Evolutionary conservation across 2,797 vertebrate species (phyloP).

Genomic region (Pipistrellus pipistrellus): DNA sequence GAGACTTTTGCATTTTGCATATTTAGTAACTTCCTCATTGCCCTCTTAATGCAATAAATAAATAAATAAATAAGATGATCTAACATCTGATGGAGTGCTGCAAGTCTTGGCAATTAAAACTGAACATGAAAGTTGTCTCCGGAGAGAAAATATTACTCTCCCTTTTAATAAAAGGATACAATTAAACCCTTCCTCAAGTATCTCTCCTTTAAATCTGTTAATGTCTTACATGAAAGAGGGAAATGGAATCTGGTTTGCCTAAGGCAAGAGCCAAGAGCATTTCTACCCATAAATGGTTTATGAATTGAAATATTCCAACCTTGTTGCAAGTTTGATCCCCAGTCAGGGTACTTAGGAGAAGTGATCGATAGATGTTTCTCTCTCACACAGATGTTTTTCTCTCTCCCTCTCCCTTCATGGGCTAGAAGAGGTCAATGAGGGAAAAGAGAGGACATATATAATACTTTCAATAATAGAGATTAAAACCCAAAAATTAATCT

Average conservation of each 20-base stretch:
- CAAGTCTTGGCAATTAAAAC: slow-evolving; percentile 56
- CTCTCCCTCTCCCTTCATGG: background rate
- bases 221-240: slow-evolving; percentile 14
- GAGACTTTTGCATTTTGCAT: background rate
- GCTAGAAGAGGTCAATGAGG: too few species aligned
- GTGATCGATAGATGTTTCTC: background rate
- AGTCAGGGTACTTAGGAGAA: background rate
- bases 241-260: background rate
- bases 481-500: too few species aligned
- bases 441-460: too few species aligned
- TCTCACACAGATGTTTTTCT: background rate
- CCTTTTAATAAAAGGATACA: slow-evolving; percentile 61
- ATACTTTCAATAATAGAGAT: too few species aligned
- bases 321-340: background rate
- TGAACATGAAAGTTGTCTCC: slow-evolving; percentile 21
- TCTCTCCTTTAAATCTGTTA: background rate
- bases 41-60: background rate
- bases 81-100: background rate
- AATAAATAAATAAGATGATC: slow-evolving; percentile 16
- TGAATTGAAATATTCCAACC: slow-evolving; percentile 8
- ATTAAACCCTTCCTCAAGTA: background rate
- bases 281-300: background rate
- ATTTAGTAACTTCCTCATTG: background rate
- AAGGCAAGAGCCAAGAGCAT: slow-evolving; percentile 31
- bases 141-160: slow-evolving; percentile 25